Conservation (phyloP, 2,113 vertebrate species). For the Caretta caretta region DNA sequence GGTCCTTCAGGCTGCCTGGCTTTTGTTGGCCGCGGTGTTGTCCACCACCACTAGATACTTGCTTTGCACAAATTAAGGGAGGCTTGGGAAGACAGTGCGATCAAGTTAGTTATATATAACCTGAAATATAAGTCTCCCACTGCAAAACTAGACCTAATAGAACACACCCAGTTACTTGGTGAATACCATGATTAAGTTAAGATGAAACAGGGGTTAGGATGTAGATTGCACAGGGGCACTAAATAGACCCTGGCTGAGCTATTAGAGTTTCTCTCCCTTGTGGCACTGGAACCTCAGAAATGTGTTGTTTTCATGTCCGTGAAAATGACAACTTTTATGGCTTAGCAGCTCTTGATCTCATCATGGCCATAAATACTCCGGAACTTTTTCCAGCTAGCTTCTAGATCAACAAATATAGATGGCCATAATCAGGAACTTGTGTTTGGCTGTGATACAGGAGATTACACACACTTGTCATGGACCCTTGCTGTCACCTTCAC, state of each 20-base stretch:
- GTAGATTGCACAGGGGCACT: neutral
- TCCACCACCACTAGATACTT: neutral
- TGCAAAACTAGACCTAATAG: neutral
- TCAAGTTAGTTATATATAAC: neutral
- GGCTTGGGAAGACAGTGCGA: accelerated
- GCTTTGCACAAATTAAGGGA: neutral
- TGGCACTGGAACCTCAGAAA: neutral
- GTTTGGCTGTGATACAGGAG: neutral
- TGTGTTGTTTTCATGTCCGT: accelerated
- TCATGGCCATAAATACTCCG: neutral
- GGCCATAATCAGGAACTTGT: neutral
- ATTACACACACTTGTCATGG: neutral
- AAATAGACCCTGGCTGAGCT: neutral
- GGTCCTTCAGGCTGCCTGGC: neutral
- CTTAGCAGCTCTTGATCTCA: neutral
- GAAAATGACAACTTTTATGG: neutral
- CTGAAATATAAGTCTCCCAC: neutral
- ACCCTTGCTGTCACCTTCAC: neutral
- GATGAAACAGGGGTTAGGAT: neutral
- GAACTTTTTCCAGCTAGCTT: neutral
- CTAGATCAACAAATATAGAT: neutral
- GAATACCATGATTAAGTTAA: neutral
- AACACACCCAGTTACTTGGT: neutral
- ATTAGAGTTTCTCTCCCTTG: neutral
- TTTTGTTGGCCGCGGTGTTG: accelerated